These are phyloP conservation scores for Steatocranus sp. DNA, from an alignment of 2,797 vertebrate genomes.

Conservation along the genomic window DNA sequence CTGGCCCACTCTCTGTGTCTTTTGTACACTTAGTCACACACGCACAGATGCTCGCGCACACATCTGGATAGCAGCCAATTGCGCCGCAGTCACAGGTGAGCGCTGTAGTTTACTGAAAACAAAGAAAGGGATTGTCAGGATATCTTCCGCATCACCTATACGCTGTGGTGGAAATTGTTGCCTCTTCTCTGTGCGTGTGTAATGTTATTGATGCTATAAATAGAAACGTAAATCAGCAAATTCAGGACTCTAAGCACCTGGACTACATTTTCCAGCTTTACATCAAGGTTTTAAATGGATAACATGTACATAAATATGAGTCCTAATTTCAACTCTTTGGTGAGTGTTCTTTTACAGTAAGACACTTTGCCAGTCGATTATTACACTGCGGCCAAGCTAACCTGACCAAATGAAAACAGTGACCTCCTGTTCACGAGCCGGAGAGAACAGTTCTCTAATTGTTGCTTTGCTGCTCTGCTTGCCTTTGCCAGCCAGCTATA, in stretches of 20 bases:
- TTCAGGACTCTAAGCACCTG: conserved; percentile 1
- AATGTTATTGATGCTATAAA: conserved; percentile 1
- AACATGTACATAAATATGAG: not conserved
- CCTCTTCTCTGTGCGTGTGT: not conserved
- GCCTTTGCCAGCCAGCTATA: conserved; percentile 53
- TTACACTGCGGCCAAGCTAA: conserved; percentile 41
- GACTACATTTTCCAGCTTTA: conserved; percentile 7
- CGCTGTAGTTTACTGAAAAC: conserved; percentile 64
- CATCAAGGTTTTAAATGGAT: not conserved
- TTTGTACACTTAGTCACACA: conserved; percentile 8
- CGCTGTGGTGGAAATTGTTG: conserved; percentile 14
- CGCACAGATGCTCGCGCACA: not conserved
- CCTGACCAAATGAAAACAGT: conserved; percentile 60
- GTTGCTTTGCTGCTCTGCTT: conserved; percentile 56
- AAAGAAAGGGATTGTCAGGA: conserved; percentile 67
- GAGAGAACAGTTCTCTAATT: conserved; percentile 64
- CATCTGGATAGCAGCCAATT: conserved; percentile 54
- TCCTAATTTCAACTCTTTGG: conserved; percentile 35
- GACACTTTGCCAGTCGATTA: conserved; percentile 43
- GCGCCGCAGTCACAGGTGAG: conserved; percentile 73
- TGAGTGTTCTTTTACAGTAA: conserved; percentile 12
- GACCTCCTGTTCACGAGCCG: conserved; percentile 35
- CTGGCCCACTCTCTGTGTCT: conserved; percentile 35
- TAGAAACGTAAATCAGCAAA: conserved; percentile 24
- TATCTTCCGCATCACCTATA: conserved; percentile 34